Conservation (phyloP, 2,797 vertebrate genomes). For the Spatula clypeata region DNA sequence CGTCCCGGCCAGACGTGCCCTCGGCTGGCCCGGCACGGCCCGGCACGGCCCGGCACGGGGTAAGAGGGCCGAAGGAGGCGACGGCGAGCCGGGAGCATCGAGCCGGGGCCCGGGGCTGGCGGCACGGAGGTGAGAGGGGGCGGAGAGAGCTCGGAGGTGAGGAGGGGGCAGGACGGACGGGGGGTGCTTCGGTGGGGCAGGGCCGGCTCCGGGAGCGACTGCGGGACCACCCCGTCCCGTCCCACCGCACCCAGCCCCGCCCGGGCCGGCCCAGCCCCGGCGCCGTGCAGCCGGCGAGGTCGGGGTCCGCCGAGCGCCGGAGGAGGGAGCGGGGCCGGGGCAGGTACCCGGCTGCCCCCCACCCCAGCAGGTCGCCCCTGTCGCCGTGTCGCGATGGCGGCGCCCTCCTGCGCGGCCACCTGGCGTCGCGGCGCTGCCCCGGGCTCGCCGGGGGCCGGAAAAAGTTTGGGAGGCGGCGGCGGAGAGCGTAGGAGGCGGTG, state of each 20-base stretch:
- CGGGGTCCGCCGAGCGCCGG: not conserved
- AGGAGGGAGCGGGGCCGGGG: not conserved
- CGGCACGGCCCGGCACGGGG: too few species aligned
- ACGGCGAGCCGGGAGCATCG: too few species aligned
- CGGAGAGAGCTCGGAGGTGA: not conserved
- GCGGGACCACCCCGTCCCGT: too few species aligned
- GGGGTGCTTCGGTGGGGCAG: too few species aligned
- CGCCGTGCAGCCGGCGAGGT: not conserved
- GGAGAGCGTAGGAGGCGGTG: not conserved
- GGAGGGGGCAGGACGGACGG: not conserved
- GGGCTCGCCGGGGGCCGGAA: not conserved
- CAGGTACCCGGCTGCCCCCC: not conserved
- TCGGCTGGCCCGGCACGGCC: too few species aligned
- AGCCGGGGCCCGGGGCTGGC: too few species aligned
- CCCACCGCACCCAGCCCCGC: not conserved
- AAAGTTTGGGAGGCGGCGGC: not conserved
- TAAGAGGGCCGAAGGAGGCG: too few species aligned
- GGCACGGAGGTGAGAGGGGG: not conserved
- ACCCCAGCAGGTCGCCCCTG: too few species aligned
- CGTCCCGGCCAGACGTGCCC: accelerated
- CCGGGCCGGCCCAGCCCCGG: not conserved
- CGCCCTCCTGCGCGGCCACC: too few species aligned
- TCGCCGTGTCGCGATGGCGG: too few species aligned
- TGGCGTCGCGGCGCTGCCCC: not conserved
- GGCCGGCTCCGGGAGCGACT: not conserved